Conservation (phyloP, 2,113 vertebrate species). For the Nothoprocta perdicaria region DNA sequence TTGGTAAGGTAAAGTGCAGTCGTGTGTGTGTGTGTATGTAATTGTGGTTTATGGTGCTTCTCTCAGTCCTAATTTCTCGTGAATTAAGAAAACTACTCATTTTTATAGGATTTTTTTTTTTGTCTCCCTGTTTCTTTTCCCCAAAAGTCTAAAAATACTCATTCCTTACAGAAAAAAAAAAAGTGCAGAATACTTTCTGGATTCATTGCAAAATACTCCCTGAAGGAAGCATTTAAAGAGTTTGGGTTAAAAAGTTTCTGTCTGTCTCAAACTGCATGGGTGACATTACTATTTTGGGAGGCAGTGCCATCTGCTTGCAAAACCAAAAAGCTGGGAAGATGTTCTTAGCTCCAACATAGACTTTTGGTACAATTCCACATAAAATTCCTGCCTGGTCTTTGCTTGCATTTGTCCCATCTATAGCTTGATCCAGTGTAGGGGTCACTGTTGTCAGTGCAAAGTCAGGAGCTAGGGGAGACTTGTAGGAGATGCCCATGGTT, state of each 20-base stretch:
- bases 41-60: constrained; percentile 53
- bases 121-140: not conserved
- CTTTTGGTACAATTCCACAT: constrained; percentile 33
- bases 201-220: constrained; percentile 37
- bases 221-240: constrained; percentile 35
- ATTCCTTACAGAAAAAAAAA: not conserved
- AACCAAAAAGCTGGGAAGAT: constrained; percentile 57
- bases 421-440: not conserved
- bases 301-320: constrained; percentile 49
- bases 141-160: constrained; percentile 10
- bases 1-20: constrained; percentile 60
- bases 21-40: constrained; percentile 53
- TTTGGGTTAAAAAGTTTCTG: constrained; percentile 56
- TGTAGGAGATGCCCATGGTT: not conserved
- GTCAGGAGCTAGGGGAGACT: not conserved
- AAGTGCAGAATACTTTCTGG: not conserved
- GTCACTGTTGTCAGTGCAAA: not conserved
- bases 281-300: constrained; percentile 62
- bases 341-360: constrained; percentile 37
- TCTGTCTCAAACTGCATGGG: constrained; percentile 50
- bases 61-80: constrained; percentile 31
- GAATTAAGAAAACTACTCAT: constrained; percentile 57
- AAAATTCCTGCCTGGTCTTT: not conserved
- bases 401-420: not conserved
- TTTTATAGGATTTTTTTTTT: constrained; percentile 28